These are phyloP conservation scores for Elmis aenea DNA, from an alignment of 2,888 invertebrate genomes.

Conservation along the genomic window DNA sequence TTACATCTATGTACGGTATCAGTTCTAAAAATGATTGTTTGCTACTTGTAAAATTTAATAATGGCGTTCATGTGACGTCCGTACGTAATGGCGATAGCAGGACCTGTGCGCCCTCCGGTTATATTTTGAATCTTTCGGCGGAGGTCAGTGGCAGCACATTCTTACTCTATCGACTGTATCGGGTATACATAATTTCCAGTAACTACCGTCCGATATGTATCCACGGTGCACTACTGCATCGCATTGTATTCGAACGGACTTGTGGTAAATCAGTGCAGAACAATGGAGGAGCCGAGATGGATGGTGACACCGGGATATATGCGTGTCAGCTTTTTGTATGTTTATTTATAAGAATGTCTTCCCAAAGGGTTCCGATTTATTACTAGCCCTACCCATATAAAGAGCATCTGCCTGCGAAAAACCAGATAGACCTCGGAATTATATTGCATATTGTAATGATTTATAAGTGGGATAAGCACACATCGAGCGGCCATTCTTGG, in stretches of 20 bases:
- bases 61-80: too few species aligned
- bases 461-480: slow-evolving; percentile 49
- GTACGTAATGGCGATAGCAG: too few species aligned
- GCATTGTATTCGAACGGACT: slow-evolving; percentile 40
- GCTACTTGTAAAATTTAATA: too few species aligned
- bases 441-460: slow-evolving; percentile 52
- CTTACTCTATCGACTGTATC: slow-evolving; percentile 27
- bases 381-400: slow-evolving; percentile 30
- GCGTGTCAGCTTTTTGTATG: slow-evolving; percentile 32
- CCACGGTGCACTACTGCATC: slow-evolving; percentile 39
- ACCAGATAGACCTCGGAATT: slow-evolving; percentile 49
- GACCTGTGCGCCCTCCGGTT: too few species aligned
- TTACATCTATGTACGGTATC: too few species aligned
- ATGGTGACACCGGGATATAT: slow-evolving; percentile 36
- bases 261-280: slow-evolving; percentile 41
- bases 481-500: slow-evolving; percentile 47
- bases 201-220: slow-evolving; percentile 31
- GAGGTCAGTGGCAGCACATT: slow-evolving; percentile 24
- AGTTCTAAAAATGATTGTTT: too few species aligned
- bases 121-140: too few species aligned
- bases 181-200: slow-evolving; percentile 29
- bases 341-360: slow-evolving; percentile 27
- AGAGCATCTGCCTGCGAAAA: slow-evolving; percentile 49
- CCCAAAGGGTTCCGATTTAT: slow-evolving; percentile 34
- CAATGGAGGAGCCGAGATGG: slow-evolving; percentile 36